Evolutionary conservation across 2,888 invertebrate genomes (phyloP).

Genomic region (Acanthococcus lagerstroemiae): DNA sequence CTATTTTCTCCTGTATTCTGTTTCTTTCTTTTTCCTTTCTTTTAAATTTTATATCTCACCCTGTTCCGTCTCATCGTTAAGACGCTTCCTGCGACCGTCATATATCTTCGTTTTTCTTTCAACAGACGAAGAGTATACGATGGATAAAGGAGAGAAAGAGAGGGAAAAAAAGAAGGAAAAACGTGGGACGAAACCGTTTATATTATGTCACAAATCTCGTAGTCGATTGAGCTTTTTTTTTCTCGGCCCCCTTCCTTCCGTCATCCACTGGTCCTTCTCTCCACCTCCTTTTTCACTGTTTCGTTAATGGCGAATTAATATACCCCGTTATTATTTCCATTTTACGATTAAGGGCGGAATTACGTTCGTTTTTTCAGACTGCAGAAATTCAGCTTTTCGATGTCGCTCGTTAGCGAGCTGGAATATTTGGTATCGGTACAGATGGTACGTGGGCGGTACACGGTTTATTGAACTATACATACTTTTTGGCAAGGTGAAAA

Average conservation of each 20-base stretch:
- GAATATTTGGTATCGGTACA: no score
- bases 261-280: no score
- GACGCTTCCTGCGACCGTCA: slow-evolving; percentile 25
- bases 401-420: no score
- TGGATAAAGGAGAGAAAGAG: slow-evolving; percentile 7
- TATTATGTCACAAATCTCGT: slow-evolving; percentile 29
- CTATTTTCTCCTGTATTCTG: background rate
- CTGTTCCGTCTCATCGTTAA: slow-evolving; percentile 23
- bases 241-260: no score
- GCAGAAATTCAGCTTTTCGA: no score
- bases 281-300: background rate
- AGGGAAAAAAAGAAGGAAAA: slow-evolving; percentile 15
- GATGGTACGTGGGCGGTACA: no score
- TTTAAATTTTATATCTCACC: slow-evolving; percentile 27
- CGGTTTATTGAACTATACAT: no score
- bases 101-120: slow-evolving; percentile 26
- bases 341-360: slow-evolving; percentile 5
- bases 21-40: slow-evolving; percentile 20
- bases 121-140: no score
- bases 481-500: no score
- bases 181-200: slow-evolving; percentile 3
- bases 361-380: background rate
- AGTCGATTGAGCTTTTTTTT: slow-evolving; percentile 23
- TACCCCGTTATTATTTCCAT: slow-evolving; percentile 7
- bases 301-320: slow-evolving; percentile 25